These are phyloP conservation scores for Mythimna albipuncta DNA, from an alignment of 2,888 invertebrate genomes.

Conservation along the genomic window DNA sequence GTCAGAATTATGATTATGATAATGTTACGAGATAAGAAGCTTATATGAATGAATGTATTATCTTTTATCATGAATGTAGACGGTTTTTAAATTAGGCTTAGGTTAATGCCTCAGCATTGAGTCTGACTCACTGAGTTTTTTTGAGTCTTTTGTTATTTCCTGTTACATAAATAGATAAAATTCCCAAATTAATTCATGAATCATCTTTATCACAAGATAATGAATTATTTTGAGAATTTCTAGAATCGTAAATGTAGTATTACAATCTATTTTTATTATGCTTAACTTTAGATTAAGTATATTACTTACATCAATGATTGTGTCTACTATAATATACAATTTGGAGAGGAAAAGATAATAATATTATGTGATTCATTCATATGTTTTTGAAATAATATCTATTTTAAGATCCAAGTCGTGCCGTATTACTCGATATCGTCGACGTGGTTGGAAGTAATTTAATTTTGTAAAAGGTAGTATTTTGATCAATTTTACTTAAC, in stretches of 20 bases:
- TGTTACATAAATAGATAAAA: not conserved
- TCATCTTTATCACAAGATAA: not conserved
- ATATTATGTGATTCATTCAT: slow-evolving; percentile 1
- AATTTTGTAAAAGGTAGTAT: not conserved
- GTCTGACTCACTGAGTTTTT: not conserved
- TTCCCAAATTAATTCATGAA: too few species aligned
- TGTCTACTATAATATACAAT: not conserved
- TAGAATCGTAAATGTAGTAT: not conserved
- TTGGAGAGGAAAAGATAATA: slow-evolving; percentile 21
- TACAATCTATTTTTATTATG: slow-evolving; percentile 2
- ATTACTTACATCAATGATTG: not conserved
- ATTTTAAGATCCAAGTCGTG: not conserved
- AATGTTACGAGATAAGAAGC: slow-evolving; percentile 10
- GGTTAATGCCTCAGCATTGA: slow-evolving; percentile 12
- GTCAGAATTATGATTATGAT: slow-evolving; percentile 3
- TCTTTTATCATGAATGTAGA: slow-evolving; percentile 14
- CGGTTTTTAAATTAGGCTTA: not conserved
- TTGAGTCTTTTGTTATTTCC: not conserved
- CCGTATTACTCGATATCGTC: too few species aligned
- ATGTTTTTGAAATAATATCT: not conserved
- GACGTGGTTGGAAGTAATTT: too few species aligned
- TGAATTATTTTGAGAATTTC: slow-evolving; percentile 7
- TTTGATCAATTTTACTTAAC: too few species aligned
- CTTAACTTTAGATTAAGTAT: not conserved
- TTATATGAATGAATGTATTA: slow-evolving; percentile 28